These are phyloP conservation scores for Sebastes baramenuke DNA, from an alignment of 2,797 vertebrate genomes.

Conservation along the genomic window DNA sequence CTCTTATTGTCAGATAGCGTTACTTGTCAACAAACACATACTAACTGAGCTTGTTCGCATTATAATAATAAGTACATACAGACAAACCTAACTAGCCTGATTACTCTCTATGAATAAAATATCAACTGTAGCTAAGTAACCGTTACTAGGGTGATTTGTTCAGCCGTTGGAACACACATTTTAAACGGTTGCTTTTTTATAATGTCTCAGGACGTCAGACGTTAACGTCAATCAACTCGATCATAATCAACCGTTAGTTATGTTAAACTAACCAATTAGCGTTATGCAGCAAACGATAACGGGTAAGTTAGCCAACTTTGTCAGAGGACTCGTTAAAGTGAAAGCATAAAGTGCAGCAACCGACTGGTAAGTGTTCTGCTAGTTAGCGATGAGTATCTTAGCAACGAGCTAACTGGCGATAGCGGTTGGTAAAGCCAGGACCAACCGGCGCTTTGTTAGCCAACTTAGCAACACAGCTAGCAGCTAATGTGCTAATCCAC, in stretches of 20 bases:
- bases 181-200: background rate
- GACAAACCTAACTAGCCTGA: background rate
- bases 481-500: slow-evolving; percentile 54
- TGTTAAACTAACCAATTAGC: background rate
- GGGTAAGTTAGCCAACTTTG: too few species aligned
- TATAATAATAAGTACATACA: background rate
- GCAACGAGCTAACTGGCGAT: slow-evolving; percentile 27
- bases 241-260: background rate
- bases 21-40: background rate
- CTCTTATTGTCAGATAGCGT: background rate
- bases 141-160: background rate
- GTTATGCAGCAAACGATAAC: too few species aligned
- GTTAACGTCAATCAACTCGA: background rate
- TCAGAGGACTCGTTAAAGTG: background rate
- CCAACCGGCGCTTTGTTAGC: slow-evolving; percentile 73
- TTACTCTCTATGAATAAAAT: background rate
- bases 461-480: slow-evolving; percentile 38
- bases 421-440: slow-evolving; percentile 11
- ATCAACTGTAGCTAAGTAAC: background rate
- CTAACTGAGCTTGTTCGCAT: background rate
- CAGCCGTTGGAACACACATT: background rate
- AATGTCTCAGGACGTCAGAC: background rate
- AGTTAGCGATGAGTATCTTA: background rate
- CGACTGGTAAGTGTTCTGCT: background rate
- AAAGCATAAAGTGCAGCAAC: background rate